These are phyloP conservation scores for Opisthocomus hoazin DNA, from an alignment of 2,113 vertebrate genomes.

Conservation along the genomic window DNA sequence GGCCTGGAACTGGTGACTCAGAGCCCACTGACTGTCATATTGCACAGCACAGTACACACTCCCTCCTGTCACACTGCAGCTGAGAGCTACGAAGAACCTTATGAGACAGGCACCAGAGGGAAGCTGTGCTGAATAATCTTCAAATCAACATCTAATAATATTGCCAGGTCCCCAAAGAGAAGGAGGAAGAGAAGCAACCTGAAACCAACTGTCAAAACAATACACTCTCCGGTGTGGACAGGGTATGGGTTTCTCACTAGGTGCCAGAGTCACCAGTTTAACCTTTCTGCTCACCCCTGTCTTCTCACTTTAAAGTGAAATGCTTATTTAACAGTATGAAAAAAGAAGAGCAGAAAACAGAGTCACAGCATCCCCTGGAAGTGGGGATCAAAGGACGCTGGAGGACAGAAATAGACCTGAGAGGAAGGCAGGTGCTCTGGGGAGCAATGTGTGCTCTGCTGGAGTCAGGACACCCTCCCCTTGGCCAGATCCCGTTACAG, in stretches of 20 bases:
- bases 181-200: not conserved
- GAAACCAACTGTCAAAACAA: constrained; percentile 21
- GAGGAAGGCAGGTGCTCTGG: not conserved
- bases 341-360: not conserved
- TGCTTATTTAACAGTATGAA: not conserved
- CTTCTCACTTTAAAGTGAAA: not conserved
- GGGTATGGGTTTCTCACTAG: not conserved
- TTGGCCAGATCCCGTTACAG: not conserved
- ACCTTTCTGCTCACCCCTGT: not conserved
- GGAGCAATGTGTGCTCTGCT: not conserved
- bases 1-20: not conserved
- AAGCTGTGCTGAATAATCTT: not conserved
- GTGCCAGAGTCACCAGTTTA: not conserved
- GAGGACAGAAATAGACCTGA: constrained; percentile 7
- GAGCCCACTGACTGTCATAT: rapidly evolving
- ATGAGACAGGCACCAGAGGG: not conserved
- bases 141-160: not conserved
- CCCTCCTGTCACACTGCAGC: not conserved
- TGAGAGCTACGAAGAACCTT: not conserved
- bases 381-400: not conserved
- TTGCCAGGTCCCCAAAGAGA: not conserved
- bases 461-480: not conserved
- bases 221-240: not conserved
- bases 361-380: not conserved
- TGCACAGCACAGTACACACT: not conserved